Evolutionary conservation across 2,797 vertebrate genomes (phyloP), one percentile per base, ranked within the genome.

Genomic region (Leptatherina wallacei): DNA sequence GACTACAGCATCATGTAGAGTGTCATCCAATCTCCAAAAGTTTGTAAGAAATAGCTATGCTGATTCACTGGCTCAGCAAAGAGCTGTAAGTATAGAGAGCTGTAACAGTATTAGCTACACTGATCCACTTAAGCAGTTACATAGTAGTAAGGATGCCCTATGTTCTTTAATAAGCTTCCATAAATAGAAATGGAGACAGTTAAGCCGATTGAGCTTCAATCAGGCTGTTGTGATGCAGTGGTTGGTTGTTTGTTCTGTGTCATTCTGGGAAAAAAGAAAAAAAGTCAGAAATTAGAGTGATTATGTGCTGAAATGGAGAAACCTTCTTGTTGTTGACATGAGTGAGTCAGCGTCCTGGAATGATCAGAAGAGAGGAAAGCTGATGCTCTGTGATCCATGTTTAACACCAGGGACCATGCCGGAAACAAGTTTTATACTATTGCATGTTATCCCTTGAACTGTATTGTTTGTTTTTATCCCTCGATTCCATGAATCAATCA

Each of bases 131-230:
- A 88, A 84, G 84, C 61, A 14, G 59, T 62, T 65, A 62, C 75
- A 76, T 72, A 56, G 73, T 75, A 80, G 81, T 71, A 30, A 85
- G 76, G 69, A 88, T 76, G 81, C 80, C 81, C 75, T 40, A 38
- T 7, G 75, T 78, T 65, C 66, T 82, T 76, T 88, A 85, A 81
- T 85, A 80, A 86, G 82, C 81, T 75, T 73, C 88, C 84, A 83
- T 72, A 89, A 92, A 91, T 93, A 92, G 90, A 89, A 82, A 89
- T 73, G 9, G 65, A 87, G 85, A 65, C 22, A 9, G 27, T 75
- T 90, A 88, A 92, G 87, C 88, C 14, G 42, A 69, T 72, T 59
- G 71, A 61, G 84, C 51, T 78, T 74, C 60, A 12, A 78, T 73
- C 68, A 58, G 54, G 57, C 66, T 29, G 42, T 4, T 22, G 67